Base-by-base conservation (phyloP, 2,888 invertebrate genomes). In the Heliconius ismenius region DNA sequence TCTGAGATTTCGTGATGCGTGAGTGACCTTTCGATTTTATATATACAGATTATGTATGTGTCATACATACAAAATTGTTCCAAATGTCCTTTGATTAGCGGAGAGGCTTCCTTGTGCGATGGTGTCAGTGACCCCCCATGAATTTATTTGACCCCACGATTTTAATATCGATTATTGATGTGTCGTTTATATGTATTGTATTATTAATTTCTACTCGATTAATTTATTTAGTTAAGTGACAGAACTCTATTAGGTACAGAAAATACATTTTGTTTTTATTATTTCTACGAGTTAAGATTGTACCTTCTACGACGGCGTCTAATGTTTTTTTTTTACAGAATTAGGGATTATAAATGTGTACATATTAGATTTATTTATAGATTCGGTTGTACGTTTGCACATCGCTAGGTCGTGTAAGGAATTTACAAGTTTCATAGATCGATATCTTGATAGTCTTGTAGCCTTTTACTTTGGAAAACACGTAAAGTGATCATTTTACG, bases 111-210 rank as follows among this genome's bases (percentile, higher is more conserved):
- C 18, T 43, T 13, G 32, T 10, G 36, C 78, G 80, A 79, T 80
- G 76, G 81, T 80, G 82, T 81, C 81, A 76, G 64, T 81, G 82
- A 82, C 81, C 82, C 79, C 79, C 79, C 78, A 63, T 32, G 78
- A 82, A 81, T 81, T 79, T 79, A 80, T 62, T 69, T 79, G 81
- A 81, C 80, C 79, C 65, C 65, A 62, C 3, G 18, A 26, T 69
- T 58, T 28, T 68, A 54, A 58, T 73, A 75, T 62, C 49, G 54
- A 28, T 28, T 73, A 28, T 54, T 62, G 49, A 26, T 26, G 21
- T 36, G 65, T 4, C 43, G 24, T 67, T 15, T 7, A 24, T 39
- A 26, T 63, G 63, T 63, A 62, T 11, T 36, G 36, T 36, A 36
- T 36, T 36, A 36, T 36, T 36, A 36, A 36, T 32, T 0, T 32